Percentiles rank a stretch among this genome's conserved stretches.
Conservation (phyloP, 2,888 invertebrate genomes). For the Euphydryas editha region DNA sequence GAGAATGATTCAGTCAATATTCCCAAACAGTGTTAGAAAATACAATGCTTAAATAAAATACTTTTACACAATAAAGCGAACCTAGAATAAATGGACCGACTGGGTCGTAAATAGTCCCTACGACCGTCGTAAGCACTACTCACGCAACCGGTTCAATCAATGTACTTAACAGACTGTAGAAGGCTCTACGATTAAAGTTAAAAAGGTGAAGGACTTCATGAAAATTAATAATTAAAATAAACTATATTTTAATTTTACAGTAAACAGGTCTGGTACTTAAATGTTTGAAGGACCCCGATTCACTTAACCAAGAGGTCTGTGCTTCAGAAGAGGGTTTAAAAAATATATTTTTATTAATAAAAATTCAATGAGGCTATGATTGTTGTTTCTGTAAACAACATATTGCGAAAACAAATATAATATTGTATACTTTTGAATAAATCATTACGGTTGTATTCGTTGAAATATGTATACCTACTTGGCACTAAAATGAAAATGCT, state of each 20-base stretch:
- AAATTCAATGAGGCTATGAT: not conserved
- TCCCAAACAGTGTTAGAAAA: conserved; percentile 32
- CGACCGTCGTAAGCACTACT: conserved; percentile 58
- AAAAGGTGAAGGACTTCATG: not conserved
- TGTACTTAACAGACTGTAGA: conserved; percentile 10
- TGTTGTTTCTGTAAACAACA: not conserved
- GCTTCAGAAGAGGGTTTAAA: conserved; percentile 1
- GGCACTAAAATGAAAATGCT: conserved; percentile 25
- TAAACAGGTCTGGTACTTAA: conserved; percentile 5
- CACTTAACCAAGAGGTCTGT: conserved; percentile 13
- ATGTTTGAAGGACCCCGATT: conserved; percentile 7
- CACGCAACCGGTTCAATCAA: conserved; percentile 43
- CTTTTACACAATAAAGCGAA: conserved; percentile 62
- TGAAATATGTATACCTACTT: conserved; percentile 27
- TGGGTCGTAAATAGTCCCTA: conserved; percentile 69
- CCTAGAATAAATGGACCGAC: conserved; percentile 69
- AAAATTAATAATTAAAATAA: not conserved
- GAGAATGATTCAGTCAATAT: conserved; percentile 28
- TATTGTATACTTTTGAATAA: conserved; percentile 19
- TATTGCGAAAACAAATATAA: conserved; percentile 8
- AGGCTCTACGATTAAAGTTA: not conserved
- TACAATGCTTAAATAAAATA: conserved; percentile 61
- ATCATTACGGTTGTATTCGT: conserved; percentile 26
- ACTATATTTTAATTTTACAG: conserved; percentile 1
- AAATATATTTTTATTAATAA: not conserved